Evolutionary conservation across 2,113 vertebrate species (phyloP), one percentile per base, ranked within the genome.

Genomic region (Cairina moschata): DNA sequence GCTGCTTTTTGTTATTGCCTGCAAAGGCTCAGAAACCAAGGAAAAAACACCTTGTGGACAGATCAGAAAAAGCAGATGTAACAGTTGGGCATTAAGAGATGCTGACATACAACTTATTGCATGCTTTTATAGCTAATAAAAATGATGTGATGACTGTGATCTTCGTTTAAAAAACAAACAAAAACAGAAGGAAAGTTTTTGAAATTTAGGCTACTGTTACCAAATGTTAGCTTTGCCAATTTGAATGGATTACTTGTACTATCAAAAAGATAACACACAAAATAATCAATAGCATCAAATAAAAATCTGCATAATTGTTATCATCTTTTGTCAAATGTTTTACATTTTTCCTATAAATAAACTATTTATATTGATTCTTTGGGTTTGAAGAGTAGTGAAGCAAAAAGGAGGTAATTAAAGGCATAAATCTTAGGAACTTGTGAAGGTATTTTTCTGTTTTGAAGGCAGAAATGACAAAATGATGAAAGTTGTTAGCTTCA

Each of bases 341-440:
- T 97, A 95, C 62, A 95, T 97, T 97, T 98, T 97, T 59, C 87
- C 90, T 95, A 95, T 97, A 97, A 98, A 98, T 98, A 97, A 96
- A 88, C 91, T 97, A 95, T 96, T 97, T 96, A 90, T 97, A 98
- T 98, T 97, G 97, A 98, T 98, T 97, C 93, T 96, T 92, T 97
- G 88, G 73, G 83, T 96, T 96, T 95, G 50, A 85, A 97, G 71
- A 88, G 96, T 97, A 97, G 96, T 92, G 97, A 96, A 97, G 96
- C 83, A 5, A 97, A 97, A 97, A 98, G 93, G 67, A 97, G 95
- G 96, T 98, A 98, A 98, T 98, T 98, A 98, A 98, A 98, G 97
- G 92, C 96, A 97, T 98, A 98, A 98, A 98, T 98, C 98, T 98
- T 91, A 59, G 91, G 94, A 97, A 92, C 84, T 95, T 91, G 75